phyloP scores from a whole-genome alignment of 2,113 vertebrate species.

The Heterochromis multidens region DNA sequence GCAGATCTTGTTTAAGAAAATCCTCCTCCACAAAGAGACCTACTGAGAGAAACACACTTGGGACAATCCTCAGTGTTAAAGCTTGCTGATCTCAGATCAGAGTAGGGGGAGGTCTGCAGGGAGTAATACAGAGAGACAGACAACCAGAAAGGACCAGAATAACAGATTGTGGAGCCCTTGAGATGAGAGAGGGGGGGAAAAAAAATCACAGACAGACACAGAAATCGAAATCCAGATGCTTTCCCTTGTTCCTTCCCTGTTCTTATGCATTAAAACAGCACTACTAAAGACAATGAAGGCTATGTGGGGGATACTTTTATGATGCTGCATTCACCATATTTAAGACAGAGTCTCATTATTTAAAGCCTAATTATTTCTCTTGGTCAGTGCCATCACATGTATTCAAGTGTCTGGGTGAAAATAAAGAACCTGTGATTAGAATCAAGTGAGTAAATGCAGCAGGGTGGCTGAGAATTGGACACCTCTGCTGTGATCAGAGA shows the following conservation, averaged over 20 bases:
- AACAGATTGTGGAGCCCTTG: constrained; percentile 24
- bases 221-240: constrained; percentile 31
- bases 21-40: constrained; percentile 76
- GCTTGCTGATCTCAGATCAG: constrained; percentile 66
- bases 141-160: constrained; percentile 34
- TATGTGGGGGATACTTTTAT: neutral
- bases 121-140: constrained; percentile 55
- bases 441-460: constrained; percentile 25
- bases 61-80: constrained; percentile 49
- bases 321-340: neutral
- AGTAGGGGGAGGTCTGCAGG: constrained; percentile 49
- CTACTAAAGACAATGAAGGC: neutral
- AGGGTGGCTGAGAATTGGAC: constrained; percentile 36
- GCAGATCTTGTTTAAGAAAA: constrained; percentile 71
- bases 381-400: neutral
- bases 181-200: neutral
- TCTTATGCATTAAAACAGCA: neutral
- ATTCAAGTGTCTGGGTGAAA: constrained; percentile 4
- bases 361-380: neutral
- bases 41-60: constrained; percentile 67
- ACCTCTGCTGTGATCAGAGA: constrained; percentile 61
- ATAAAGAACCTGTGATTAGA: constrained; percentile 22
- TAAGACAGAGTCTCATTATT: neutral
- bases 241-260: constrained; percentile 2
- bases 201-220: neutral